A percentile compares a stretch with the other conserved stretches of the same genome.
These are phyloP conservation scores for Stenichneumon culpator DNA, from an alignment of 2,888 invertebrate genomes.

Conservation along the genomic window DNA sequence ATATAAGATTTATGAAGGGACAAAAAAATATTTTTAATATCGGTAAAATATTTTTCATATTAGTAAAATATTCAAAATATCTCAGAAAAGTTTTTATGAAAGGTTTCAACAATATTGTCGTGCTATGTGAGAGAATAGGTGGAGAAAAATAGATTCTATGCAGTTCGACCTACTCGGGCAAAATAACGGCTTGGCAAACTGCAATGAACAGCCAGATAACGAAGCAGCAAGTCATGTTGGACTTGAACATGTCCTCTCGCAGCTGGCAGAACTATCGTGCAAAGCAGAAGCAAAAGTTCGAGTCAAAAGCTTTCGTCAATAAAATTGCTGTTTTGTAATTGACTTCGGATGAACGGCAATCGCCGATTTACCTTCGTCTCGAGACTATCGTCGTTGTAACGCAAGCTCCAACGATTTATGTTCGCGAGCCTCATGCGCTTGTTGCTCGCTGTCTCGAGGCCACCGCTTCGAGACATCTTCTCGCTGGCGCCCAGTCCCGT, in stretches of 20 bases:
- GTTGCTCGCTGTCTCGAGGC: constrained; percentile 95
- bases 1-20: background rate
- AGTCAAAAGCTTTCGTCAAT: background rate
- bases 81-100: no score
- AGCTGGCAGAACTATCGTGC: constrained; percentile 90
- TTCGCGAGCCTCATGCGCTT: constrained; percentile 95
- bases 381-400: constrained; percentile 93
- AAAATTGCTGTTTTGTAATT: no score
- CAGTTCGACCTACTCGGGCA: constrained; percentile 88
- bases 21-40: no score
- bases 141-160: constrained; percentile 1
- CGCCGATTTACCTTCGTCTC: constrained; percentile 89
- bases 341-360: no score
- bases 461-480: constrained; percentile 87
- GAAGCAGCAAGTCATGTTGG: constrained; percentile 96
- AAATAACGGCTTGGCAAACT: constrained; percentile 91
- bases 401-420: constrained; percentile 94
- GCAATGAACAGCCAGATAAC: constrained; percentile 96
- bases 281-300: constrained; percentile 47
- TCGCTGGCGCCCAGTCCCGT: constrained; percentile 72
- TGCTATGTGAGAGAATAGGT: background rate
- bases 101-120: background rate
- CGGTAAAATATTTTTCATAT: no score
- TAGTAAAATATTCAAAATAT: no score
- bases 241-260: constrained; percentile 97